Evolutionary conservation across 2,797 vertebrate species (phyloP).

Genomic region (Neopelma chrysocephalum): DNA sequence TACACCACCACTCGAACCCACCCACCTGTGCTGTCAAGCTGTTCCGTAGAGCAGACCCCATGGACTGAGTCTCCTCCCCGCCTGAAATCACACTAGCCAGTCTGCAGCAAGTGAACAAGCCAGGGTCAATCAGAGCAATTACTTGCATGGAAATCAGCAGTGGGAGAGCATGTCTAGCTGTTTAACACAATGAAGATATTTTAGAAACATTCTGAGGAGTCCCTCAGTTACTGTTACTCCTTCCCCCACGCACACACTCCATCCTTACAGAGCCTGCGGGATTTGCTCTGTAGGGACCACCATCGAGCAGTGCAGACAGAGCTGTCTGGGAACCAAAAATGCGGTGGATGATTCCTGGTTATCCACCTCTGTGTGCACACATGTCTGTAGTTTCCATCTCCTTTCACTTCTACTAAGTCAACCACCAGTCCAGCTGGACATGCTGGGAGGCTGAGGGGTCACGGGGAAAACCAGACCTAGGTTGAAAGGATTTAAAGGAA

Average conservation of each 20-base stretch:
- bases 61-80: not conserved
- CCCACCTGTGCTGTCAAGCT: slow-evolving; percentile 24
- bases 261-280: not conserved
- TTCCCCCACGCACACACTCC: not conserved
- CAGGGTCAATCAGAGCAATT: slow-evolving; percentile 43
- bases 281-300: not conserved
- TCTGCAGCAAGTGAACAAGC: not conserved
- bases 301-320: accelerated
- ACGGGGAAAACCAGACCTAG: not conserved
- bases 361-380: not conserved
- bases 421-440: not conserved
- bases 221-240: not conserved
- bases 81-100: not conserved
- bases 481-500: not conserved
- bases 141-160: slow-evolving; percentile 12
- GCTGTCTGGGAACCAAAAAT: not conserved
- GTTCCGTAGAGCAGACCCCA: not conserved
- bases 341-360: not conserved
- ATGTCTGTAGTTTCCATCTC: not conserved
- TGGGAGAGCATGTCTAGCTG: slow-evolving; percentile 22
- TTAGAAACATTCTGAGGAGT: slow-evolving; percentile 2
- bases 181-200: slow-evolving; percentile 37
- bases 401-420: not conserved
- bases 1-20: not conserved
- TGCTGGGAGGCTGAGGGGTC: not conserved